phyloP scores from a whole-genome alignment of 92 coral and sea anemone genomes.

The Siderastrea siderea region DNA sequence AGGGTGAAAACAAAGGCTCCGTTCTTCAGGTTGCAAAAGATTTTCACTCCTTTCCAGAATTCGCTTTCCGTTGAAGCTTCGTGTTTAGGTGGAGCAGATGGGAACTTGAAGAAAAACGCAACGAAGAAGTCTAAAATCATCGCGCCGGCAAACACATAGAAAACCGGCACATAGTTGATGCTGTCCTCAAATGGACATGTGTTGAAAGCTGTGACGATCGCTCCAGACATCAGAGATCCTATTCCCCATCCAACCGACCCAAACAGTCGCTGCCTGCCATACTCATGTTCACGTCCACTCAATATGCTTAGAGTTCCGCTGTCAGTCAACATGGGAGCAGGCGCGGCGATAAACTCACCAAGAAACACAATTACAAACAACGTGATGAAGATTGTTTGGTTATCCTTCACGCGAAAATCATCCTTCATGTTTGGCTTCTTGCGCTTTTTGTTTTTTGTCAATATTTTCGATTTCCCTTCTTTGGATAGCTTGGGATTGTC shows the following conservation, averaged over 20 bases:
- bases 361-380: conserved; percentile 79
- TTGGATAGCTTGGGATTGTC: conserved; percentile 22
- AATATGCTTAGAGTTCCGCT: conserved; percentile 82
- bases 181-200: conserved; percentile 89
- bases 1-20: conserved; percentile 76
- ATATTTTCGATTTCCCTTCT: conserved; percentile 23
- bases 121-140: conserved; percentile 78
- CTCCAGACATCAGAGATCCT: conserved; percentile 83
- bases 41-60: conserved; percentile 74
- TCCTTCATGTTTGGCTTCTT: conserved; percentile 73
- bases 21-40: conserved; percentile 82
- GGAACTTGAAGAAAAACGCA: conserved; percentile 78
- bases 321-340: conserved; percentile 91
- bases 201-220: conserved; percentile 85
- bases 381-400: conserved; percentile 77
- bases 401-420: conserved; percentile 85
- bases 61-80: conserved; percentile 47
- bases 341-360: conserved; percentile 90
- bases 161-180: conserved; percentile 83
- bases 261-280: conserved; percentile 85
- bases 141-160: conserved; percentile 87
- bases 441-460: conserved; percentile 72
- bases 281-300: conserved; percentile 83
- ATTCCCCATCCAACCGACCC: conserved; percentile 93
- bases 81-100: conserved; percentile 30